These are phyloP conservation scores for Caranx melampygus DNA, from an alignment of 2,113 vertebrate species.

Conservation along the genomic window DNA sequence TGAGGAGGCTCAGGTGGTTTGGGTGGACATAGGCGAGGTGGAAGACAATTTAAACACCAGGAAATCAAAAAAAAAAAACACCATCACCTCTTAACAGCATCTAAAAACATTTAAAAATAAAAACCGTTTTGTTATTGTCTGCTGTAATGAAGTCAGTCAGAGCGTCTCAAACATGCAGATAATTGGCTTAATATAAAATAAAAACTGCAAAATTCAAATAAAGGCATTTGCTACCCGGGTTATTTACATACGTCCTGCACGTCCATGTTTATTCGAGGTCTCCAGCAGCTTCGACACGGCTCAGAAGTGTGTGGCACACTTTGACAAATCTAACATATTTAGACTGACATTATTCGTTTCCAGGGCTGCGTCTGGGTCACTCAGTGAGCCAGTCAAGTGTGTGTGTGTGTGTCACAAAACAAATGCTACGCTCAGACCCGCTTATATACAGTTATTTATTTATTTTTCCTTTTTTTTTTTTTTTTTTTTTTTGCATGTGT, in stretches of 20 bases:
- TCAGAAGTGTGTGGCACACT: neutral
- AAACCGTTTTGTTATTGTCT: neutral
- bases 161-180: too few relatives aligned
- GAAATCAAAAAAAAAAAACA: conserved; percentile 20
- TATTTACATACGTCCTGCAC: too few relatives aligned
- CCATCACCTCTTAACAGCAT: neutral
- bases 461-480: conserved; percentile 15
- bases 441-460: neutral
- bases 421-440: conserved; percentile 34
- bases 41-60: neutral
- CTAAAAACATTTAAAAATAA: neutral
- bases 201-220: neutral
- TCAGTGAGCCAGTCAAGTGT: conserved; percentile 11
- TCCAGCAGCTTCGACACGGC: neutral
- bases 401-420: conserved; percentile 41
- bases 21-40: neutral
- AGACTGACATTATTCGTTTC: conserved; percentile 8
- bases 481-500: conserved; percentile 32
- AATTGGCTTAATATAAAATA: too few relatives aligned
- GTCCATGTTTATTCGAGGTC: neutral
- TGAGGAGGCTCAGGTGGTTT: conserved; percentile 48
- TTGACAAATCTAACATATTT: conserved; percentile 24
- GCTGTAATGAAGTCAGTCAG: neutral
- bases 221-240: too few relatives aligned
- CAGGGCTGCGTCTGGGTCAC: conserved; percentile 26